Percentiles rank a stretch among this genome's conserved stretches.
Evolutionary conservation across 2,797 vertebrate genomes (phyloP).

Genomic region (Sardinella longiceps): DNA sequence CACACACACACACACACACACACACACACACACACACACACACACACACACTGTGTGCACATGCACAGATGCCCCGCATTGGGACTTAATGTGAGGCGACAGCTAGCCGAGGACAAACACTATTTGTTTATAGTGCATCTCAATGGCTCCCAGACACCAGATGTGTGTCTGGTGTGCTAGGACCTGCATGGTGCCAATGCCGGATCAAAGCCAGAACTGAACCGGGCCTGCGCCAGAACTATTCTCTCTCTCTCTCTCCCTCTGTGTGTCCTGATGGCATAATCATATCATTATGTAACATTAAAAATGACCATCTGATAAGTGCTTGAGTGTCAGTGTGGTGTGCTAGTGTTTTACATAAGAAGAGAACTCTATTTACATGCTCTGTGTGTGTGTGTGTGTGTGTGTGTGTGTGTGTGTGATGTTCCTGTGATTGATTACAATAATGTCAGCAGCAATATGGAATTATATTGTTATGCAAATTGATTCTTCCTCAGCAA

Average conservation of each 20-base stretch:
- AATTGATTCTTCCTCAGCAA: neutral
- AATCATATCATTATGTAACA: constrained; percentile 18
- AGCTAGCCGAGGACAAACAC: neutral
- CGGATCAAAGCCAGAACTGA: no score
- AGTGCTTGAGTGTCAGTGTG: neutral
- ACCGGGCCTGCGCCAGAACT: no score
- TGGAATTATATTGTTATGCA: constrained; percentile 3
- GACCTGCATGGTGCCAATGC: no score
- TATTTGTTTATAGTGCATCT: neutral
- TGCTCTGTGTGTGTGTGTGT: neutral
- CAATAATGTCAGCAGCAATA: neutral
- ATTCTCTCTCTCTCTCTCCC: no score
- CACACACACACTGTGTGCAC: no score
- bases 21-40: constrained; percentile 28
- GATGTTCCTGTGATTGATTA: neutral
- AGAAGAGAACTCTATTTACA: neutral
- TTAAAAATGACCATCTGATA: constrained; percentile 1
- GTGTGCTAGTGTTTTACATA: neutral
- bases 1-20: constrained; percentile 28
- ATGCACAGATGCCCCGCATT: no score
- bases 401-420: neutral
- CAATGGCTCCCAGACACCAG: neutral
- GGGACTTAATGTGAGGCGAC: neutral
- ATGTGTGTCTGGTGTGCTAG: neutral
- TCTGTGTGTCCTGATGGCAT: constrained; percentile 6